Percentiles rank a stretch among this genome's conserved stretches.
Conservation (phyloP, 1,140 invertebrate species). For the Drosophila ogumai region DNA sequence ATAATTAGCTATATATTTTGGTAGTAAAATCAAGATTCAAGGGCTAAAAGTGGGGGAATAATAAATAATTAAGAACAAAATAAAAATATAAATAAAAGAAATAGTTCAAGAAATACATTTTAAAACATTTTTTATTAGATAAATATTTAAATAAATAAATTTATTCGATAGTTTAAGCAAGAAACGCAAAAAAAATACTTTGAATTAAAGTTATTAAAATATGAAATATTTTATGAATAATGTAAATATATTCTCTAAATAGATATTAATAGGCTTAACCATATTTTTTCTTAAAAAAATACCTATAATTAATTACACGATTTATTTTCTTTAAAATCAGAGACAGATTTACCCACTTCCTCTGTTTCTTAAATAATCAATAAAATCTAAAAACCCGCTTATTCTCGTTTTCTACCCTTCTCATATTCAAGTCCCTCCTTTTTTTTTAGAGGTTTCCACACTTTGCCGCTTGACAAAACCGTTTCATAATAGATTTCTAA, state of each 20-base stretch:
- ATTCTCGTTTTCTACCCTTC: constrained; percentile 5
- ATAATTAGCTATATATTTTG: constrained; percentile 32
- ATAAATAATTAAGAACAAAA: not conserved
- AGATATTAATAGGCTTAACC: not conserved
- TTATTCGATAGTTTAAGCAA: too few relatives aligned
- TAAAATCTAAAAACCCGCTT: constrained; percentile 1
- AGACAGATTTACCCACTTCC: not conserved
- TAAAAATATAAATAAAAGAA: not conserved
- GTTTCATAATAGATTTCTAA: constrained; percentile 40
- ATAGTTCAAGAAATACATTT: not conserved
- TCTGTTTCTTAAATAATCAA: not conserved
- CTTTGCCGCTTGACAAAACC: constrained; percentile 26
- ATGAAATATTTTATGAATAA: too few relatives aligned
- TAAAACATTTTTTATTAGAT: not conserved
- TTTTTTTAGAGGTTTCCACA: constrained; percentile 20
- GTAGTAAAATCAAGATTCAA: not conserved
- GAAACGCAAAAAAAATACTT: too few relatives aligned
- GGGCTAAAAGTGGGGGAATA: not conserved
- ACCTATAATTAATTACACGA: not conserved
- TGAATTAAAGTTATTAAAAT: too few relatives aligned
- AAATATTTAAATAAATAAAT: too few relatives aligned
- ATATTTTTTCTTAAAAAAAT: not conserved
- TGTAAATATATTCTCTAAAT: too few relatives aligned
- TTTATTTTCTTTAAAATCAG: not conserved
- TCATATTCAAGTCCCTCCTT: constrained; percentile 4